A percentile compares a stretch with the other conserved stretches of the same genome.
phyloP scores from a whole-genome alignment of 2,113 vertebrate genomes.

The Rhinolophus ferrumequinum region DNA sequence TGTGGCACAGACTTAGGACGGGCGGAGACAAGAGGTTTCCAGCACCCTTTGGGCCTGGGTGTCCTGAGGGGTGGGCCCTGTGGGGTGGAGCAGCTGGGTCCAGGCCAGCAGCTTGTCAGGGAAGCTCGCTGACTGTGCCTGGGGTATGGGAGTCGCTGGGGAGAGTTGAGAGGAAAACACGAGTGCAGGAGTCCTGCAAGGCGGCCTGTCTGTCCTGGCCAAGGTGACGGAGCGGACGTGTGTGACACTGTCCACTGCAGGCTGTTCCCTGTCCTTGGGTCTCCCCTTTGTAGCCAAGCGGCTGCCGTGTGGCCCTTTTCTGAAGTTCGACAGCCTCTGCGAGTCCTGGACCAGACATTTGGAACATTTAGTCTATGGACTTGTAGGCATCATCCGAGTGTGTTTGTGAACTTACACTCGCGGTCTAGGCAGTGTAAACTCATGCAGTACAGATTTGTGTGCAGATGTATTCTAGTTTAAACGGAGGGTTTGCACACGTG shows the following conservation, averaged over 20 bases:
- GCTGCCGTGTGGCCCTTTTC: too few relatives aligned
- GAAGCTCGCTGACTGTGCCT: not conserved
- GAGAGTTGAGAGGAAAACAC: not conserved
- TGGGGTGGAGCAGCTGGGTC: not conserved
- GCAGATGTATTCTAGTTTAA: too few relatives aligned
- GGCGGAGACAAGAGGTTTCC: too few relatives aligned
- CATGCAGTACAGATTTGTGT: fast-evolving
- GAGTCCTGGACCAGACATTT: fast-evolving
- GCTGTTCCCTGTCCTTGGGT: not conserved
- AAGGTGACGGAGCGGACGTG: not conserved
- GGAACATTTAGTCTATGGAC: too few relatives aligned
- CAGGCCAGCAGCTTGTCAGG: not conserved
- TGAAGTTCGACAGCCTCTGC: fast-evolving
- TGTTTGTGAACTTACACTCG: not conserved
- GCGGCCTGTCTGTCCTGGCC: too few relatives aligned
- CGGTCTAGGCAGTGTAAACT: not conserved
- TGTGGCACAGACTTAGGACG: fast-evolving
- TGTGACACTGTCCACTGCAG: too few relatives aligned
- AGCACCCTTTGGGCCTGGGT: fast-evolving
- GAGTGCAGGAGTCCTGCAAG: too few relatives aligned
- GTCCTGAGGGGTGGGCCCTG: not conserved
- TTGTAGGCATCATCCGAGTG: fast-evolving
- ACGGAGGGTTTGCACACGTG: not conserved
- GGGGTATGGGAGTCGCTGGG: not conserved
- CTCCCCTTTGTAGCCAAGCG: too few relatives aligned